A percentile compares a stretch with the other conserved stretches of the same genome.
Evolutionary conservation across 2,888 invertebrate species (phyloP).

Genomic region (Stenodera caucasica): DNA sequence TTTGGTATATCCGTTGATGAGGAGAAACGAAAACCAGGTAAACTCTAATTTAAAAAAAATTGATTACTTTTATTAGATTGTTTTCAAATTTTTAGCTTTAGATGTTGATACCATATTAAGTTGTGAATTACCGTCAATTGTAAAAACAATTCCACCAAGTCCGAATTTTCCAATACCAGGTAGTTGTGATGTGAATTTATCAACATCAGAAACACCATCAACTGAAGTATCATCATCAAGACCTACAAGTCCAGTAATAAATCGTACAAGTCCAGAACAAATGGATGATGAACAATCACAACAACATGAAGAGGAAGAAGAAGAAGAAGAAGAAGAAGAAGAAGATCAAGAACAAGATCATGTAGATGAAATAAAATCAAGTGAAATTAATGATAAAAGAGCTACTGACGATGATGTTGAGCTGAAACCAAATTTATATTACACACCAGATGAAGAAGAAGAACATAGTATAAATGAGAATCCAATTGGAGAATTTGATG

Average conservation of each 20-base stretch:
- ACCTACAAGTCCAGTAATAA: constrained; percentile 12
- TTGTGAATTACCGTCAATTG: constrained; percentile 46
- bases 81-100: constrained; percentile 47
- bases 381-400: constrained; percentile 16
- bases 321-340: constrained; percentile 12
- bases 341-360: constrained; percentile 12
- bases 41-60: constrained; percentile 34
- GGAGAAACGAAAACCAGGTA: constrained; percentile 62
- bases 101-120: constrained; percentile 50
- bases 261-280: constrained; percentile 11
- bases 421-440: constrained; percentile 45
- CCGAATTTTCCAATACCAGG: constrained; percentile 50
- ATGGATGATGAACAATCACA: constrained; percentile 5
- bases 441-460: constrained; percentile 51
- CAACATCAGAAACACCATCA: constrained; percentile 7
- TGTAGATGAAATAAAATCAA: constrained; percentile 13
- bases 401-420: constrained; percentile 14
- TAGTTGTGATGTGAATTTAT: constrained; percentile 34
- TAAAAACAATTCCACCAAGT: constrained; percentile 42
- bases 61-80: neutral
- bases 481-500: constrained; percentile 33
- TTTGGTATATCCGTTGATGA: constrained; percentile 76
- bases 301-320: constrained; percentile 20
- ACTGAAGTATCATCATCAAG: constrained; percentile 9
- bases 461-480: constrained; percentile 13